Conservation (phyloP, 2,113 vertebrate species). For the Rana temporaria region DNA sequence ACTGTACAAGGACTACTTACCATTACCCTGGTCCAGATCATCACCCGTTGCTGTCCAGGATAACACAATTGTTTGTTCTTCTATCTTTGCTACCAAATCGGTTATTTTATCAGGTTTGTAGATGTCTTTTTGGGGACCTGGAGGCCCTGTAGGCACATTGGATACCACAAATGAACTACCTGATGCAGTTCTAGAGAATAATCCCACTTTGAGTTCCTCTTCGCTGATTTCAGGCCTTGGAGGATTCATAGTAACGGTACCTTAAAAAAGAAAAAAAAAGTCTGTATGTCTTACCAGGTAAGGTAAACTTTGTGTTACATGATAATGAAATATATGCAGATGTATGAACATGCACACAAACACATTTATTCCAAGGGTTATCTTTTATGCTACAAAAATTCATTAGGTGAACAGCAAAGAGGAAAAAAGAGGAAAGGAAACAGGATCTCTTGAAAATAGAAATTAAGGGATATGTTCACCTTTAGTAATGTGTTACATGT, state of each 20-base stretch:
- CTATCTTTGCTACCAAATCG: conserved; percentile 66
- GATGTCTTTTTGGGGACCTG: background rate
- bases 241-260: conserved; percentile 66
- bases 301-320: too few species aligned
- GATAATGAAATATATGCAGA: too few species aligned
- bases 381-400: too few species aligned
- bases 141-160: conserved; percentile 10
- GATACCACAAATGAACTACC: conserved; percentile 64
- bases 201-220: conserved; percentile 58
- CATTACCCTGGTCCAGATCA: conserved; percentile 68
- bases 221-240: conserved; percentile 63
- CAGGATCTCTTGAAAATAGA: too few species aligned
- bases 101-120: conserved; percentile 68
- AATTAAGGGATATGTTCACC: too few species aligned
- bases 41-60: conserved; percentile 74
- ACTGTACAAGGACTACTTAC: conserved; percentile 58
- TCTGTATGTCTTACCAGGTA: background rate
- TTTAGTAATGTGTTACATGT: too few species aligned
- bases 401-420: too few species aligned
- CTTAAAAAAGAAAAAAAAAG: conserved; percentile 59
- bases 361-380: too few species aligned
- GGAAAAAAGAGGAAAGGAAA: too few species aligned
- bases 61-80: conserved; percentile 63
- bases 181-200: conserved; percentile 67
- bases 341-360: too few species aligned